A percentile compares a stretch with the other conserved stretches of the same genome.
Conservation (phyloP, 2,888 invertebrate species). For the Globia sparganii region DNA sequence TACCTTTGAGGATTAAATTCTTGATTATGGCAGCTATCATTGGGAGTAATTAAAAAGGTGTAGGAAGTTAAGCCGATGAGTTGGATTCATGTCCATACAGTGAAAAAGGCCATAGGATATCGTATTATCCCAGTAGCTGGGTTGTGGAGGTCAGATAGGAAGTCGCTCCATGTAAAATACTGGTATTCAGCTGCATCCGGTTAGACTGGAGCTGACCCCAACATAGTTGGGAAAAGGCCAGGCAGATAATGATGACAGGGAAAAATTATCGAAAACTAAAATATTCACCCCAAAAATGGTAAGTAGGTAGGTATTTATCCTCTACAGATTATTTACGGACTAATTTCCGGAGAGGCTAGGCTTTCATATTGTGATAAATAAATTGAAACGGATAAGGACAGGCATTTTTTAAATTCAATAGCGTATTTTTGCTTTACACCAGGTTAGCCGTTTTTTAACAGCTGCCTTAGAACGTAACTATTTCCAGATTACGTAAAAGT, state of each 20-base stretch:
- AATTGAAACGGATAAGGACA: background rate
- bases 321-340: background rate
- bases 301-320: background rate
- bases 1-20: constrained; percentile 42
- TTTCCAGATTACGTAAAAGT: no score
- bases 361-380: background rate
- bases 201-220: background rate
- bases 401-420: constrained; percentile 1
- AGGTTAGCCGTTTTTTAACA: no score
- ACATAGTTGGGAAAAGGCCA: background rate
- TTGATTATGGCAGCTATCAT: constrained; percentile 44
- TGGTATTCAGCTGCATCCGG: background rate
- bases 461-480: no score
- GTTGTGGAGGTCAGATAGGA: background rate
- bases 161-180: background rate
- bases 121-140: background rate
- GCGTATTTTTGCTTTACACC: background rate
- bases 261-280: background rate
- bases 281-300: background rate
- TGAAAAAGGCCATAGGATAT: background rate
- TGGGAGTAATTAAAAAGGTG: constrained; percentile 28
- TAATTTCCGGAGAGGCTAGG: constrained; percentile 1
- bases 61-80: background rate
- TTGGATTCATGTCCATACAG: background rate
- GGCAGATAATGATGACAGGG: background rate